Conservation (phyloP, 2,797 vertebrate species). For the Tadarida brasiliensis region DNA sequence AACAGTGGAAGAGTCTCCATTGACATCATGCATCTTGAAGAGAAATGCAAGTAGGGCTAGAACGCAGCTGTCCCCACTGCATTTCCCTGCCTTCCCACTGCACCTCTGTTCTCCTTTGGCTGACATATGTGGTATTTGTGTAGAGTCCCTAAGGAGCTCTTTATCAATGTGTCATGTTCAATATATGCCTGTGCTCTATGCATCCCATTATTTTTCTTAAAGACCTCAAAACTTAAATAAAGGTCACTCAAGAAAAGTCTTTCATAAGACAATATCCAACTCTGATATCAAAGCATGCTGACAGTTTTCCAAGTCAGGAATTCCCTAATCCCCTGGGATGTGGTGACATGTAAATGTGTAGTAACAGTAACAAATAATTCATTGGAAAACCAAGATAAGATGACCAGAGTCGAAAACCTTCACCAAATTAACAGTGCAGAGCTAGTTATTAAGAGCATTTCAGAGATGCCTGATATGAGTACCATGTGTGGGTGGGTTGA, state of each 20-base stretch:
- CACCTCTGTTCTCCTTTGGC: neutral
- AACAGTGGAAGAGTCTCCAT: neutral
- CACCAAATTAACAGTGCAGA: slow-evolving; percentile 77
- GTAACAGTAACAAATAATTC: neutral
- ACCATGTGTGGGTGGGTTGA: neutral
- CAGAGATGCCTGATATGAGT: slow-evolving; percentile 54
- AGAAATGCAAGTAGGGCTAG: neutral
- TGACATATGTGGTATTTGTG: neutral
- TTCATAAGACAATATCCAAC: neutral
- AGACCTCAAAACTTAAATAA: neutral
- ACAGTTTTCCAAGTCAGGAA: neutral
- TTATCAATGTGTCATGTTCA: neutral
- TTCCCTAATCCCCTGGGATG: neutral
- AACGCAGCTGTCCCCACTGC: neutral
- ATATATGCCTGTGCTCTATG: neutral
- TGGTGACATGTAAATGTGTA: neutral
- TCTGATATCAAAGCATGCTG: neutral
- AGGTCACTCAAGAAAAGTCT: neutral
- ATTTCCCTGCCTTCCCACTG: neutral
- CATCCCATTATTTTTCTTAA: neutral
- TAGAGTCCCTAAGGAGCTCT: neutral
- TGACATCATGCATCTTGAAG: neutral
- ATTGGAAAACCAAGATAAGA: neutral
- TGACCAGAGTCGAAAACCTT: slow-evolving; percentile 49
- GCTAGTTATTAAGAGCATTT: slow-evolving; percentile 74